These are phyloP conservation scores for Pseudomyrmex concolor DNA, from an alignment of 1,140 invertebrate species.

Conservation along the genomic window DNA sequence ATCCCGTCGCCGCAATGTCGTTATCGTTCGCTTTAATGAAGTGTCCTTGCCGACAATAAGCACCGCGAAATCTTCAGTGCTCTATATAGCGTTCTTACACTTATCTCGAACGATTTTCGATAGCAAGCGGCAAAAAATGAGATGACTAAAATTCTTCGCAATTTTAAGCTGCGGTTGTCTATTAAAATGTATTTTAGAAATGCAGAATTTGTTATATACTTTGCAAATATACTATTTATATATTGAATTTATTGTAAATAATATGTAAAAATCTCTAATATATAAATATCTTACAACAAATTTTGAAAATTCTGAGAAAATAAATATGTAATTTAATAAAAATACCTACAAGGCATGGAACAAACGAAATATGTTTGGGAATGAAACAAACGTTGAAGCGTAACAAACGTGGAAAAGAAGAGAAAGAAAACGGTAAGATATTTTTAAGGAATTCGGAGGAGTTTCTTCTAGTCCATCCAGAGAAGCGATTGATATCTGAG, in stretches of 20 bases:
- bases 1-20: conserved; percentile 56
- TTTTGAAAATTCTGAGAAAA: background rate
- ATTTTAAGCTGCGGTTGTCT: background rate
- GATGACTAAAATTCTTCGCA: background rate
- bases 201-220: background rate
- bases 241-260: background rate
- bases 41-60: conserved; percentile 36
- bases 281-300: background rate
- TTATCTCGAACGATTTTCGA: conserved; percentile 3
- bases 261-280: background rate
- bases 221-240: background rate
- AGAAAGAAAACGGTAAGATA: background rate
- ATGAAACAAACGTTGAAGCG: background rate
- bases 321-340: background rate
- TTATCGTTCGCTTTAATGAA: conserved; percentile 71
- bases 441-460: conserved; percentile 64
- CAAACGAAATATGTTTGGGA: background rate
- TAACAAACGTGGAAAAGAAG: background rate
- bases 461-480: conserved; percentile 62
- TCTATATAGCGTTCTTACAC: background rate
- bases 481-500: conserved; percentile 75
- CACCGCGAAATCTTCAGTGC: conserved; percentile 4
- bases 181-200: background rate
- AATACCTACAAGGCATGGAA: background rate
- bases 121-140: background rate